A percentile compares a stretch with the other conserved stretches of the same genome.
These are phyloP conservation scores for Taxidea taxus DNA, from an alignment of 2,113 vertebrate genomes.

Conservation along the genomic window DNA sequence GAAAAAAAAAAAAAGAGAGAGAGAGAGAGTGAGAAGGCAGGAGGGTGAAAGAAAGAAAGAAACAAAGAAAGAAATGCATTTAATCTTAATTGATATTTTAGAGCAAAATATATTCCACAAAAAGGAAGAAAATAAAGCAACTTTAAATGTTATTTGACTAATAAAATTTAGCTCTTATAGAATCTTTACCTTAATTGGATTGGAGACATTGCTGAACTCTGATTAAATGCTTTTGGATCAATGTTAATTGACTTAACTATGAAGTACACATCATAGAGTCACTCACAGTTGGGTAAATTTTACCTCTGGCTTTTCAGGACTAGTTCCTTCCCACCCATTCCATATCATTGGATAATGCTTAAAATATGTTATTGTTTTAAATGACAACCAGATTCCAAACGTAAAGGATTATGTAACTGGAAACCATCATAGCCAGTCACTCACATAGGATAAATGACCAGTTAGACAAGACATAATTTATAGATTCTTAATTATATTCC, in stretches of 20 bases:
- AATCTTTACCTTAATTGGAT: slow-evolving; percentile 65
- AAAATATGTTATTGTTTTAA: slow-evolving; percentile 28
- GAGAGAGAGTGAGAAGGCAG: too few species aligned
- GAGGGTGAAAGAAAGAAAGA: too few species aligned
- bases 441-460: background rate
- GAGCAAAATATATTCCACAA: background rate
- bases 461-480: background rate
- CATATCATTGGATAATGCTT: background rate
- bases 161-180: slow-evolving; percentile 64
- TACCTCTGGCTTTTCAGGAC: background rate
- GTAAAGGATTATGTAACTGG: background rate
- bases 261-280: slow-evolving; percentile 21
- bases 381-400: slow-evolving; percentile 8
- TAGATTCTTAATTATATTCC: background rate
- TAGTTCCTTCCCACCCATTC: background rate
- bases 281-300: background rate
- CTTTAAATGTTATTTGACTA: slow-evolving; percentile 70
- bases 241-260: slow-evolving; percentile 40
- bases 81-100: slow-evolving; percentile 52
- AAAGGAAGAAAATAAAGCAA: slow-evolving; percentile 53
- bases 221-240: slow-evolving; percentile 64
- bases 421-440: background rate
- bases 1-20: too few species aligned
- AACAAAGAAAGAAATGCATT: background rate
- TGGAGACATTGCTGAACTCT: slow-evolving; percentile 51